Evolutionary conservation across 2,888 invertebrate species (phyloP), one percentile per base, ranked within the genome.

Genomic region (Ptychoptera albimana): DNA sequence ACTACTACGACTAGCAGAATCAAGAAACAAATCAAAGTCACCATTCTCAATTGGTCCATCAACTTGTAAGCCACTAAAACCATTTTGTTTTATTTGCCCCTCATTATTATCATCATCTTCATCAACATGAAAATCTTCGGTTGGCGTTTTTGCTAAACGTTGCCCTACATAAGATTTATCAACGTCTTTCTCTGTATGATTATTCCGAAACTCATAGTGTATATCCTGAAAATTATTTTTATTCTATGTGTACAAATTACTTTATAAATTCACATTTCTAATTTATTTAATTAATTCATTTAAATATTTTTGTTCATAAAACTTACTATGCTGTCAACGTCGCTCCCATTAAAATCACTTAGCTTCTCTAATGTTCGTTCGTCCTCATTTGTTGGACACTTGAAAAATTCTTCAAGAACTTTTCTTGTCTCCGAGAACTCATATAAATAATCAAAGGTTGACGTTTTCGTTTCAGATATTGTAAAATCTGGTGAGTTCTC

Each of bases 381-480:
- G 23, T 72, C 63, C 14, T 74, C 75, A 47, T 74, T 72, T 57
- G 75, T 77, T 34, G 81, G 81, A 56, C 82, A 82, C 59, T 84
- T 80, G 68, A 89, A 91, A 68, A 91, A 91, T 67, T 91, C 89
- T 59, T 91, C 89, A 37, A 91, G 69, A 39, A 91, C 89, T 68
- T 89, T 89, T 51, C 88, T 72, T 16, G 91, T 91, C 67, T 91
- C 89, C 0, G 89, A 89, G 66, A 89, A 89, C 66, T 91, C 91
- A 63, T 89, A 89, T 50, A 88, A 65, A 66, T 88, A 88, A 69
- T 89, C 87, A 61, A 86, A 87, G 3, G 86, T 82, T 13, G 81
- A 32, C 15, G 31, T 32, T 41, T 32, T 41, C 9, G 14, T 31
- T 32, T 41, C 29, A 34, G 63, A 63, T 45, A 61, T 57, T 51